Evolutionary conservation across 2,888 invertebrate species (phyloP).

Genomic region (Ichneumoninae sp.): DNA sequence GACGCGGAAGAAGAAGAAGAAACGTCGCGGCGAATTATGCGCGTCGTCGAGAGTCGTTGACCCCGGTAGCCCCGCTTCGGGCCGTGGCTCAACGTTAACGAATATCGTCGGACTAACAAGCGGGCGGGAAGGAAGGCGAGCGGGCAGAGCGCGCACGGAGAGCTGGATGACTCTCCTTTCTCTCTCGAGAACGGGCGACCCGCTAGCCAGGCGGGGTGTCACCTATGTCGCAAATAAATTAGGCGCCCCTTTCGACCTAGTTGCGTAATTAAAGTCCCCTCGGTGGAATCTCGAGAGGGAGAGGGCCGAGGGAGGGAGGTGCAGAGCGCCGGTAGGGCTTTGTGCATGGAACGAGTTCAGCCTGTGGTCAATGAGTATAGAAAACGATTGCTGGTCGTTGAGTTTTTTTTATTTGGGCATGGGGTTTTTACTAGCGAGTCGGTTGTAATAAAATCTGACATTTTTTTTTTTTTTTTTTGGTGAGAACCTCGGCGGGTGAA

Average conservation of each 20-base stretch:
- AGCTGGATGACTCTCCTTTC: conserved; percentile 2
- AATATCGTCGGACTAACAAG: conserved; percentile 80
- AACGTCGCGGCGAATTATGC: conserved; percentile 70
- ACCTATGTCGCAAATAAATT: conserved; percentile 82
- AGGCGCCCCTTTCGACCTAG: conserved; percentile 82
- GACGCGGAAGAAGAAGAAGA: conserved; percentile 67
- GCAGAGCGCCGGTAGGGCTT: conserved; percentile 12
- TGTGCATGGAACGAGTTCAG: conserved; percentile 19
- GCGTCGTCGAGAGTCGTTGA: conserved; percentile 77
- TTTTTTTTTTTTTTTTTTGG: no score
- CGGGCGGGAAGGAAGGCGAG: conserved; percentile 66
- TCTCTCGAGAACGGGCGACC: conserved; percentile 10
- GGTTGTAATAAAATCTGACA: no score
- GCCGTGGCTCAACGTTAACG: conserved; percentile 73
- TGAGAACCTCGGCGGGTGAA: no score
- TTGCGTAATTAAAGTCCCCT: conserved; percentile 82
- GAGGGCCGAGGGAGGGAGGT: conserved; percentile 22
- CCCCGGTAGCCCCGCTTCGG: conserved; percentile 67
- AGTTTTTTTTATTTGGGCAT: not conserved
- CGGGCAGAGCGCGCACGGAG: conserved; percentile 30
- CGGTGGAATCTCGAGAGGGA: conserved; percentile 70
- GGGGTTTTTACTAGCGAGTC: no score
- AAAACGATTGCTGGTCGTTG: not conserved
- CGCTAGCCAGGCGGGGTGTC: conserved; percentile 69
- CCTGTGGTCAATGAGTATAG: not conserved